These are phyloP conservation scores for Spialia ferax DNA, from an alignment of 2,888 invertebrate species.

Conservation along the genomic window DNA sequence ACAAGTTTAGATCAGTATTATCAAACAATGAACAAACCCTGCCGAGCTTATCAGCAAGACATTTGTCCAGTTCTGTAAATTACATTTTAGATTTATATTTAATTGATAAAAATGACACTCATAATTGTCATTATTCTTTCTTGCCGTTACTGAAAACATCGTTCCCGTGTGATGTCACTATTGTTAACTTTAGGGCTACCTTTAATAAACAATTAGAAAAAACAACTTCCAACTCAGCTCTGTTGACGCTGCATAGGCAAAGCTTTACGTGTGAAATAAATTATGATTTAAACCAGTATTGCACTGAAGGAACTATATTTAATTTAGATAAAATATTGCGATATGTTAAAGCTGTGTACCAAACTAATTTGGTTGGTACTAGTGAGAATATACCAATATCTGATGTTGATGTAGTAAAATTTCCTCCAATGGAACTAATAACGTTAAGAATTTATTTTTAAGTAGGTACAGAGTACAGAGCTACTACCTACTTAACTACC, in stretches of 20 bases:
- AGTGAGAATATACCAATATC: slow-evolving; percentile 58
- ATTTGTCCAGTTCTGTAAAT: slow-evolving; percentile 62
- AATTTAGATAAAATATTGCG: slow-evolving; percentile 64
- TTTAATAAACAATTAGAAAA: slow-evolving; percentile 52
- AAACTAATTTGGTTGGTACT: slow-evolving; percentile 75
- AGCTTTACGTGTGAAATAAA: slow-evolving; percentile 65
- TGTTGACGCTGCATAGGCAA: slow-evolving; percentile 68
- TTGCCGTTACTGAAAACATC: slow-evolving; percentile 68
- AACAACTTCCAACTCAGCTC: slow-evolving; percentile 55
- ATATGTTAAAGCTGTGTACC: slow-evolving; percentile 60
- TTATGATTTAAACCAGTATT: slow-evolving; percentile 52
- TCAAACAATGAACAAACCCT: slow-evolving; percentile 51
- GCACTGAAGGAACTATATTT: slow-evolving; percentile 61
- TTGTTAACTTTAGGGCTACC: slow-evolving; percentile 68
- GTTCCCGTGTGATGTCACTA: slow-evolving; percentile 72
- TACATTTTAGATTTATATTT: slow-evolving; percentile 67
- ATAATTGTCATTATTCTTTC: slow-evolving; percentile 62
- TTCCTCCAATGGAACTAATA: slow-evolving; percentile 70
- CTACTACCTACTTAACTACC: no score
- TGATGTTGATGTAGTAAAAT: slow-evolving; percentile 59
- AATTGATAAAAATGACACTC: slow-evolving; percentile 58
- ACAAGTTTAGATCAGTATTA: slow-evolving; percentile 38
- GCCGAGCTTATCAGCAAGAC: slow-evolving; percentile 67
- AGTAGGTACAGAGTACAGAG: no score
- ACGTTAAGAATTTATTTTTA: slow-evolving; percentile 64